Evolutionary conservation across 2,113 vertebrate species (phyloP), one percentile per base, ranked within the genome.

Genomic region (Macquaria ambigua): DNA sequence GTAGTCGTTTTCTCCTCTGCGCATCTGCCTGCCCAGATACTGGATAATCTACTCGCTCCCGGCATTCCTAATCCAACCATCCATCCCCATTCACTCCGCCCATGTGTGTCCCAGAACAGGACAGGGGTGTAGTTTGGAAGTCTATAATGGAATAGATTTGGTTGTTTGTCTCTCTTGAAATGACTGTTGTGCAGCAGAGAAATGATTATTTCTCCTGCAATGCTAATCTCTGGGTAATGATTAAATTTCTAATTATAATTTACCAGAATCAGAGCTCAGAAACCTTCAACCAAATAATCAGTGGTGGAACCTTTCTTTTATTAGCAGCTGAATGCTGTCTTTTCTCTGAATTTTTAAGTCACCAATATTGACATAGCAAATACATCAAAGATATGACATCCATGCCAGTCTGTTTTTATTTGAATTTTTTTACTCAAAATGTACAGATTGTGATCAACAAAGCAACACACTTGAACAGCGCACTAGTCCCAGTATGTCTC

Each of bases 21-120:
- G 89, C 94, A 95, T 95, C 94, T 95, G 95, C 90, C 90, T 93
- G 92, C 92, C 93, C 90, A 95, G 94, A 96, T 93, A 94, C 87
- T 90, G 94, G 93, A 94, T 96, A 95, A 96, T 95, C 93, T 93
- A 93, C 92, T 90, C 66, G 87, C 94, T 91, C 89, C 85, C 92
- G 67, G 90, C 86, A 90, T 93, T 90, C 90, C 93, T 94, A 95
- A 95, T 95, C 94, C 94, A 91, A 81, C 91, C 89, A 93, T 93
- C 89, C 90, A 87, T 93, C 92, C 90, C 83, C 77, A 82, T 90
- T 91, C 87, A 88, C 93, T 87, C 92, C 79, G 69, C 90, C 93
- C 93, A 83, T 92, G 87, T 89, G 89, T 84, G 79, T 88, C 88
- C 93, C 87, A 84, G 90, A 62, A 81, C 89, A 93, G 91, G 85